A percentile compares a stretch with the other conserved stretches of the same genome.
phyloP scores from a whole-genome alignment of 2,113 vertebrate genomes.

The Hepsetus odoe region DNA sequence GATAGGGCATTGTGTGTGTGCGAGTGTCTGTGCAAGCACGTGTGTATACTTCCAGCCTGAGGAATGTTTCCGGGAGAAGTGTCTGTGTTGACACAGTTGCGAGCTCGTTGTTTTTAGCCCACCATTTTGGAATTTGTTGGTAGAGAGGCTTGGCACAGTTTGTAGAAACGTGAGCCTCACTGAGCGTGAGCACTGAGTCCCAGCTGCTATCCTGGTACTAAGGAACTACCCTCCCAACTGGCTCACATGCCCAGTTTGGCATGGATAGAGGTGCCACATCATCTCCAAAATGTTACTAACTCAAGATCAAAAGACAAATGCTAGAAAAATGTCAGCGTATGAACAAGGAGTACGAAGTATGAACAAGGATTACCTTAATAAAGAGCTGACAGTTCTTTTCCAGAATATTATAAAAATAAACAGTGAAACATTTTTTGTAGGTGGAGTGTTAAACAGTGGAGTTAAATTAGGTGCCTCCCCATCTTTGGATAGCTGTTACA shows the following conservation, averaged over 20 bases:
- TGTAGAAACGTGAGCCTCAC: slow-evolving; percentile 70
- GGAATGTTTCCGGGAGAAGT: slow-evolving; percentile 68
- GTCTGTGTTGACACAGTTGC: slow-evolving; percentile 77
- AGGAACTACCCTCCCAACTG: slow-evolving; percentile 49
- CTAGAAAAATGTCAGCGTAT: too few species aligned
- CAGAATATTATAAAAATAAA: too few species aligned
- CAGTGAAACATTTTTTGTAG: too few species aligned
- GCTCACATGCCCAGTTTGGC: slow-evolving; percentile 57
- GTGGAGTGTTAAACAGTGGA: background rate
- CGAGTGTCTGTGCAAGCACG: slow-evolving; percentile 47
- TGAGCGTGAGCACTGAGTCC: slow-evolving; percentile 52
- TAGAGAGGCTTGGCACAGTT: slow-evolving; percentile 37
- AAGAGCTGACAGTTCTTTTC: too few species aligned
- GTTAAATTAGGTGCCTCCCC: background rate
- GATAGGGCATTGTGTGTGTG: slow-evolving; percentile 63
- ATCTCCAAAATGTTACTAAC: background rate
- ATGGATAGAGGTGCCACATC: slow-evolving; percentile 29
- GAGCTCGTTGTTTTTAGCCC: slow-evolving; percentile 72
- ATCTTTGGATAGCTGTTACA: too few species aligned
- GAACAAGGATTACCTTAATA: too few species aligned
- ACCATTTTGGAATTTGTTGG: slow-evolving; percentile 68
- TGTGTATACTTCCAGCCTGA: slow-evolving; percentile 19
- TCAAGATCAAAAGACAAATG: background rate
- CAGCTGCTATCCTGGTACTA: slow-evolving; percentile 68
- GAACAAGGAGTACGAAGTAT: too few species aligned